These are phyloP conservation scores for Archips crataeganus DNA, from an alignment of 2,888 invertebrate genomes.

Conservation along the genomic window DNA sequence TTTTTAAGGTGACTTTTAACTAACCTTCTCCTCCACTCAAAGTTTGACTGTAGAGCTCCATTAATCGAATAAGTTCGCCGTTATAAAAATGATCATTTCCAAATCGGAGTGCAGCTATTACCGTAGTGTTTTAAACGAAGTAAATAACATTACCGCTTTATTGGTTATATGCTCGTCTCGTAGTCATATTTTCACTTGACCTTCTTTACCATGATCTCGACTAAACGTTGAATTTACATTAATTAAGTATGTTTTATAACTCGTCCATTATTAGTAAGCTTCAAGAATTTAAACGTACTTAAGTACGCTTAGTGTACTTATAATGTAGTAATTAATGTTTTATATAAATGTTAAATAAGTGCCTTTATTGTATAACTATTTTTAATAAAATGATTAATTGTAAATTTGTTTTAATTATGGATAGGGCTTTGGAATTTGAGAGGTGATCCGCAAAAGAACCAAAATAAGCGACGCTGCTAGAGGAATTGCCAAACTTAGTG, in stretches of 20 bases:
- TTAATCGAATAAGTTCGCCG: too few relatives aligned
- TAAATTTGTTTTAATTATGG: conserved; percentile 12
- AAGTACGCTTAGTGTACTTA: conserved; percentile 19
- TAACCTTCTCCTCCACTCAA: too few relatives aligned
- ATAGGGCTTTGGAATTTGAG: background rate
- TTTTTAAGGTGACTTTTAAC: too few relatives aligned
- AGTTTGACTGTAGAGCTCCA: too few relatives aligned
- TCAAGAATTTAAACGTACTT: conserved; percentile 33
- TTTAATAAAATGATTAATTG: conserved; percentile 37
- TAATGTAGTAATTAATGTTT: conserved; percentile 18
- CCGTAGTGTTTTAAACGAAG: too few relatives aligned
- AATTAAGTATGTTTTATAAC: conserved; percentile 12
- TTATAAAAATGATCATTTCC: too few relatives aligned
- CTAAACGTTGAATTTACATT: conserved; percentile 13
- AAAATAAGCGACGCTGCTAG: too few relatives aligned
- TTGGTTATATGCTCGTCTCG: too few relatives aligned
- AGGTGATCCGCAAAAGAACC: too few relatives aligned
- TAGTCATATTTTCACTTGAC: background rate
- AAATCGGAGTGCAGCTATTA: too few relatives aligned
- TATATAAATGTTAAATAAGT: conserved; percentile 24
- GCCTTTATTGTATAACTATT: conserved; percentile 34
- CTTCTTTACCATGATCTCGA: conserved; percentile 28
- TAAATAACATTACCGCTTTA: too few relatives aligned
- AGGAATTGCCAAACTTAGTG: too few relatives aligned
- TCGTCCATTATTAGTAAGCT: conserved; percentile 39